Percentiles rank a stretch among this genome's conserved stretches.
phyloP scores from a whole-genome alignment of 2,113 vertebrate genomes.

The Irena cyanogastra region DNA sequence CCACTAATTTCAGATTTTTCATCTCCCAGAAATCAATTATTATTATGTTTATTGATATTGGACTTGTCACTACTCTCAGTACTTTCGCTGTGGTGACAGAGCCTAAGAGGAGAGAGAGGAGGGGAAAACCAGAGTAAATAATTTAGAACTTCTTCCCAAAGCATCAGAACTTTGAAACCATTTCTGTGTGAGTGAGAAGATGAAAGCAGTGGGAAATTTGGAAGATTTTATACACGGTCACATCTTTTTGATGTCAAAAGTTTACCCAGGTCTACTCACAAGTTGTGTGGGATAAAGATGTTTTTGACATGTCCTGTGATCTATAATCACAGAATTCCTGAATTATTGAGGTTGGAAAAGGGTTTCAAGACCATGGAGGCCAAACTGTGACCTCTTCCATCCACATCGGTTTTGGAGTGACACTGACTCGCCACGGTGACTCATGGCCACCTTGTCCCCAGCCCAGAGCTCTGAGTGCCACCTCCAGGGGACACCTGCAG shows the following conservation, averaged over 20 bases:
- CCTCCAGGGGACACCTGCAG: neutral
- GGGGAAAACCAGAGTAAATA: constrained; percentile 17
- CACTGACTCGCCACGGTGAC: no score
- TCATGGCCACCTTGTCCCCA: neutral
- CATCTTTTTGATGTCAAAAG: neutral
- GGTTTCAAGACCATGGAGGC: rapidly evolving
- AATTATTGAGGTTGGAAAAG: neutral
- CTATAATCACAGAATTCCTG: neutral
- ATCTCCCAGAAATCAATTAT: constrained; percentile 80
- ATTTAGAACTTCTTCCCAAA: constrained; percentile 26
- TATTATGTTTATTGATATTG: constrained; percentile 81
- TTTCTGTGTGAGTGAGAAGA: neutral
- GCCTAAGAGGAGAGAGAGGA: constrained; percentile 41
- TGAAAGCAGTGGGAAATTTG: neutral
- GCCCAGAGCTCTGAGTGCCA: neutral
- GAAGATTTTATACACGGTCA: neutral
- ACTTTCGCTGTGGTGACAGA: constrained; percentile 61
- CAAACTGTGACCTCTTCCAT: neutral
- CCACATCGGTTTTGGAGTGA: no score
- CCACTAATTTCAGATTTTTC: constrained; percentile 79
- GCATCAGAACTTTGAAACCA: neutral
- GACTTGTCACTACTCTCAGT: constrained; percentile 73
- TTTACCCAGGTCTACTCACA: neutral
- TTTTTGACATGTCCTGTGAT: neutral
- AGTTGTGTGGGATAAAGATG: neutral